phyloP scores from a whole-genome alignment of 2,888 invertebrate genomes.

The Rhagonycha fulva region DNA sequence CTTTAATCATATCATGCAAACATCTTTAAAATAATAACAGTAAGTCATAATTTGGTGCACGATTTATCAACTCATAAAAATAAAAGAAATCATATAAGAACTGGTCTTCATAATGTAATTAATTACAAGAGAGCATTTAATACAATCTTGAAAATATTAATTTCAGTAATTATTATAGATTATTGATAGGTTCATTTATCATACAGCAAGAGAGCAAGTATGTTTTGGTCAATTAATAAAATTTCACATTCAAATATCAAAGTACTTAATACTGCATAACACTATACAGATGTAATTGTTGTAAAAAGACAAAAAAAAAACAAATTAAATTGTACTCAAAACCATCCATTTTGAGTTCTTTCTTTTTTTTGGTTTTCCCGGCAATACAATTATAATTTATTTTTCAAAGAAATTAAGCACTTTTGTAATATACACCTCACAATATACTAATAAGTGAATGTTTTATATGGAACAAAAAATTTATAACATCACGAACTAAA shows the following conservation, averaged over 20 bases:
- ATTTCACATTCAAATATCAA: not conserved
- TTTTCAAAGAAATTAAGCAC: too few species aligned
- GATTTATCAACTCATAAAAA: not conserved
- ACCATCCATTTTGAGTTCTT: too few species aligned
- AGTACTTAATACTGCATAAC: too few species aligned
- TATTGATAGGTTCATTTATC: not conserved
- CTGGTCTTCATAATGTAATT: not conserved
- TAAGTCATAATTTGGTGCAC: not conserved
- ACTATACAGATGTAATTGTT: too few species aligned
- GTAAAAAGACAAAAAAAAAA: too few species aligned
- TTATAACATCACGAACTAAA: not conserved
- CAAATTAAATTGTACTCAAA: too few species aligned
- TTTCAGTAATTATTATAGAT: not conserved
- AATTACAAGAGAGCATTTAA: not conserved
- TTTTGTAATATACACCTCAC: too few species aligned
- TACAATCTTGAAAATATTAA: not conserved
- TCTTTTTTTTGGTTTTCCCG: too few species aligned
- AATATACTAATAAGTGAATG: too few species aligned
- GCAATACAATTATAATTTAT: too few species aligned
- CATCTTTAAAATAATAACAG: not conserved
- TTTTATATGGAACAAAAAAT: not conserved
- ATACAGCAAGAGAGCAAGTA: not conserved
- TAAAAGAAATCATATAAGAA: not conserved
- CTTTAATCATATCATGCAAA: not conserved
- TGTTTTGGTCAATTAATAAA: not conserved